Evolutionary conservation across 1,140 invertebrate species (phyloP).

Genomic region (Telenomus remus): DNA sequence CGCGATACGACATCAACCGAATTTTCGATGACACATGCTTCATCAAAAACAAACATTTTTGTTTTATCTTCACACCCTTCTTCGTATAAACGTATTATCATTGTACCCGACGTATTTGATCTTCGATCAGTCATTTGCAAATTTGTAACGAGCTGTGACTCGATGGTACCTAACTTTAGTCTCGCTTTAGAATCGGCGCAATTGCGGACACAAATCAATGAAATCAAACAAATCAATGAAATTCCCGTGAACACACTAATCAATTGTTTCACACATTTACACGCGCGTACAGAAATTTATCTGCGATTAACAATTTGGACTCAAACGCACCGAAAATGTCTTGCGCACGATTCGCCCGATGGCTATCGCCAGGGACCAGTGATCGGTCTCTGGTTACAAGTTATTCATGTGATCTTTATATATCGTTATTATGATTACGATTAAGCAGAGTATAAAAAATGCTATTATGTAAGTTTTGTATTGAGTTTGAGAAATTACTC

Average conservation of each 20-base stretch:
- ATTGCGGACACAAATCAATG: background rate
- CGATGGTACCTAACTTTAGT: constrained; percentile 31
- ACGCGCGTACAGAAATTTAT: too few species aligned
- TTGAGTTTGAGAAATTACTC: constrained; percentile 63
- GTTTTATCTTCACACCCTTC: background rate
- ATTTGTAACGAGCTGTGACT: constrained; percentile 27
- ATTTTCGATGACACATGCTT: constrained; percentile 10
- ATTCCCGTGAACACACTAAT: too few species aligned
- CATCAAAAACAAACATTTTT: background rate
- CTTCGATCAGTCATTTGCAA: constrained; percentile 34
- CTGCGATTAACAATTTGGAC: background rate
- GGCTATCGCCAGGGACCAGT: constrained; percentile 59
- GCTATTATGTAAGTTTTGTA: constrained; percentile 69
- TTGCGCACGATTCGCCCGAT: constrained; percentile 63
- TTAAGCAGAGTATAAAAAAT: constrained; percentile 64
- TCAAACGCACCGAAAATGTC: constrained; percentile 52
- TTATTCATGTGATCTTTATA: constrained; percentile 66
- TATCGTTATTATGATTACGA: constrained; percentile 66
- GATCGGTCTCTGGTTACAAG: constrained; percentile 55
- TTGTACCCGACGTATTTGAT: constrained; percentile 17
- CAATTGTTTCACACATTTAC: too few species aligned
- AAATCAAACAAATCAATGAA: background rate
- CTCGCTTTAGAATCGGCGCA: constrained; percentile 36
- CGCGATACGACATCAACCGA: constrained; percentile 27
- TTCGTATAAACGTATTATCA: constrained; percentile 18